Percentiles rank a stretch among this genome's conserved stretches.
phyloP scores from a whole-genome alignment of 2,113 vertebrate genomes.

The Otocyon megalotis region DNA sequence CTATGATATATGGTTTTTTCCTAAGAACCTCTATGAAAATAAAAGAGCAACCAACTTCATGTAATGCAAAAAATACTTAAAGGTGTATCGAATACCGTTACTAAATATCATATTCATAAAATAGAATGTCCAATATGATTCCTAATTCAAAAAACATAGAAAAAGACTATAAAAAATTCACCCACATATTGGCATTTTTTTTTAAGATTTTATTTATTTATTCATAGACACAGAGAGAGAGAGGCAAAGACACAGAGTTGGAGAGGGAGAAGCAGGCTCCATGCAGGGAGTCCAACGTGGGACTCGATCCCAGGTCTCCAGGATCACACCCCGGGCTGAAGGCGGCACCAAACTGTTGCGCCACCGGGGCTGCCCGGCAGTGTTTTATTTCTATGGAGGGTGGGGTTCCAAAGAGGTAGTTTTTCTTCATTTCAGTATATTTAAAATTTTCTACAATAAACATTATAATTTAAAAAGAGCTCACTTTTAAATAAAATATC shows the following conservation, averaged over 20 bases:
- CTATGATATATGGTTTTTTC: background rate
- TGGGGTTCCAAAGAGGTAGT: background rate
- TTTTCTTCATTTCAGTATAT: background rate
- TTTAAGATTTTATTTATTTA: no score
- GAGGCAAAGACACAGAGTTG: no score
- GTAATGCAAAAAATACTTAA: background rate
- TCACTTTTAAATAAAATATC: background rate
- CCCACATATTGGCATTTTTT: background rate
- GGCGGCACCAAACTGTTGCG: no score
- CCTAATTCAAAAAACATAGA: background rate
- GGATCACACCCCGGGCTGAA: no score
- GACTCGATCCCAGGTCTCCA: no score
- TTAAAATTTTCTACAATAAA: background rate
- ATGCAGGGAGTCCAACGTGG: no score
- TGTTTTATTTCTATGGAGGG: background rate
- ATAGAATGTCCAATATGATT: background rate
- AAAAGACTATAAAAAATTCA: background rate
- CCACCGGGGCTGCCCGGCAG: background rate
- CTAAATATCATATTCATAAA: background rate
- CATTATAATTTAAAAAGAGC: background rate
- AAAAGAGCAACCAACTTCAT: background rate
- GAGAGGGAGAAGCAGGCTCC: no score
- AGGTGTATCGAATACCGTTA: background rate
- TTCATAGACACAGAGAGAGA: no score
- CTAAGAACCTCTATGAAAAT: background rate